Conservation (phyloP, 2,797 vertebrate species). For the Poecilia wingei region DNA sequence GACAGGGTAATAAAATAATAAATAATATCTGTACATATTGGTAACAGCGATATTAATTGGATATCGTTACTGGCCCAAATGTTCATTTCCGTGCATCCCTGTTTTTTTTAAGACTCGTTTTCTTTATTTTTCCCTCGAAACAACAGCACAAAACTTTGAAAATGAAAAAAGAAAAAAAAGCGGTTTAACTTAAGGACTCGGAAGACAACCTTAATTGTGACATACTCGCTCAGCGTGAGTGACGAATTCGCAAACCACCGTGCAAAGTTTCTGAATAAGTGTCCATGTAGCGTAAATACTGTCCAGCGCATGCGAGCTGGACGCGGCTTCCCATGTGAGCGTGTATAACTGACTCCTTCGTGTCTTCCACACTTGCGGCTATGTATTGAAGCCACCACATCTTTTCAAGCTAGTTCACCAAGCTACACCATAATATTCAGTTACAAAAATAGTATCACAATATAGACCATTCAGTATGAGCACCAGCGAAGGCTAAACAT, state of each 20-base stretch:
- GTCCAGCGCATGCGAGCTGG: conserved; percentile 74
- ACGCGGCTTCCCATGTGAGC: conserved; percentile 50
- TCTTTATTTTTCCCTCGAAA: conserved; percentile 15
- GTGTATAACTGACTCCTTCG: conserved; percentile 57
- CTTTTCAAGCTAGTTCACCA: conserved; percentile 61
- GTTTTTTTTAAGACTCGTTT: conserved; percentile 30
- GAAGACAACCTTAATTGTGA: conserved; percentile 64
- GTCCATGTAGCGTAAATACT: conserved; percentile 55
- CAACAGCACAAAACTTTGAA: neutral
- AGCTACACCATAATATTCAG: conserved; percentile 74
- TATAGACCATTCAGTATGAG: conserved; percentile 81
- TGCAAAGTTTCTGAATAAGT: conserved; percentile 53
- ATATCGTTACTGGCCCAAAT: no score
- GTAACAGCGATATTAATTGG: no score
- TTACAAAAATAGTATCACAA: conserved; percentile 83
- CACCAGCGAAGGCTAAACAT: conserved; percentile 78
- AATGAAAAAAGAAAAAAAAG: conserved; percentile 8
- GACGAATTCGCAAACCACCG: conserved; percentile 58
- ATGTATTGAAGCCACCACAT: conserved; percentile 58
- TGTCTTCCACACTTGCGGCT: conserved; percentile 70
- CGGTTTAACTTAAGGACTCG: conserved; percentile 42
- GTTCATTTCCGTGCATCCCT: no score
- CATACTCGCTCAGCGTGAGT: conserved; percentile 42
- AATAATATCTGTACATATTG: no score
- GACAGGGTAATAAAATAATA: no score